Evolutionary conservation across 2,888 invertebrate species (phyloP).

Genomic region (Dolichopus griseipennis): DNA sequence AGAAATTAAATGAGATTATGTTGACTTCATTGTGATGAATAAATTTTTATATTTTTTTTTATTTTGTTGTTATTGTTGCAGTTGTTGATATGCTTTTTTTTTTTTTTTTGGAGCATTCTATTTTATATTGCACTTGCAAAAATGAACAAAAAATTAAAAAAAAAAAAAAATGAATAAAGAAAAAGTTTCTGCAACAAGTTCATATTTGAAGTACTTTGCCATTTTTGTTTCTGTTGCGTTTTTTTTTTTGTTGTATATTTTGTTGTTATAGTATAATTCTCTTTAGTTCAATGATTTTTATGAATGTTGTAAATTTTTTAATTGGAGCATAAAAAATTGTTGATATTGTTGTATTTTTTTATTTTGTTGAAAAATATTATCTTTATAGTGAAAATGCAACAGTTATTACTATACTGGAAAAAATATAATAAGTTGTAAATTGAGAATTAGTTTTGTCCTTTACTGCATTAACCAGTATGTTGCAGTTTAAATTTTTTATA

Average conservation of each 20-base stretch:
- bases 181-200: not conserved
- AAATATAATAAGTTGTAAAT: not conserved
- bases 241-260: not conserved
- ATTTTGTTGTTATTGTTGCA: too few relatives aligned
- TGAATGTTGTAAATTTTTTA: not conserved
- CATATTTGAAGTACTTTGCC: not conserved
- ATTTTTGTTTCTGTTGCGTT: not conserved
- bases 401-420: too few relatives aligned
- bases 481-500: too few relatives aligned
- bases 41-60: not conserved
- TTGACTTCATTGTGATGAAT: not conserved
- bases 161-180: too few relatives aligned
- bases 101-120: not conserved
- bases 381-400: too few relatives aligned
- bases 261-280: not conserved
- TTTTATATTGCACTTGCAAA: not conserved
- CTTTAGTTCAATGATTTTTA: not conserved
- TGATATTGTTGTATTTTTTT: not conserved
- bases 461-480: too few relatives aligned
- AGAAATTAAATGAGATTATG: not conserved
- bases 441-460: not conserved
- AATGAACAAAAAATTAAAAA: too few relatives aligned
- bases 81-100: too few relatives aligned
- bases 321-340: slow-evolving; percentile 1
- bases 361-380: not conserved